phyloP scores from a whole-genome alignment of 2,888 invertebrate genomes.

The Sipunculus nudus region DNA sequence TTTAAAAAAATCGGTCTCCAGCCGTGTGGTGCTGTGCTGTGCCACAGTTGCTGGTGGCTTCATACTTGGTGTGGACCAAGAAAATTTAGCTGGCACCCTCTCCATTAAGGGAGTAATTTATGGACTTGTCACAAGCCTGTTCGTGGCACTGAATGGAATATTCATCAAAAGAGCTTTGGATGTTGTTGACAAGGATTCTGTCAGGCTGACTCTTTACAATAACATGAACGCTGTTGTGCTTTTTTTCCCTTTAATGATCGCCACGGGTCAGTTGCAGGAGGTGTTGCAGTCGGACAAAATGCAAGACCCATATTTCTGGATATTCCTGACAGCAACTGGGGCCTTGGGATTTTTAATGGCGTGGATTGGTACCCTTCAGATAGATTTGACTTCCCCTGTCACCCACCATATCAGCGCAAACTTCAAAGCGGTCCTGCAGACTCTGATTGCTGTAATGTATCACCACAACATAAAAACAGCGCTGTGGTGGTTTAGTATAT shows the following conservation, averaged over 20 bases:
- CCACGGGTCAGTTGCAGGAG: slow-evolving; percentile 53
- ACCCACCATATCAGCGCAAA: slow-evolving; percentile 65
- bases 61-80: slow-evolving; percentile 62
- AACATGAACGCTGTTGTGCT: slow-evolving; percentile 57
- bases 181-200: slow-evolving; percentile 49
- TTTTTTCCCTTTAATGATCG: slow-evolving; percentile 55
- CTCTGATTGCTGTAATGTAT: slow-evolving; percentile 60
- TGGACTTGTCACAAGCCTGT: slow-evolving; percentile 60
- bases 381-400: slow-evolving; percentile 63
- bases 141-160: slow-evolving; percentile 62
- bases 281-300: slow-evolving; percentile 43
- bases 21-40: slow-evolving; percentile 51
- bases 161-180: slow-evolving; percentile 60
- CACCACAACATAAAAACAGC: slow-evolving; percentile 54
- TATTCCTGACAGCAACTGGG: slow-evolving; percentile 7
- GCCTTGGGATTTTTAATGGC: slow-evolving; percentile 55
- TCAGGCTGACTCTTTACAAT: slow-evolving; percentile 59
- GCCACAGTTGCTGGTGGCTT: slow-evolving; percentile 59
- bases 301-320: slow-evolving; percentile 9
- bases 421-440: slow-evolving; percentile 63
- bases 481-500: slow-evolving; percentile 63
- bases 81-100: slow-evolving; percentile 56
- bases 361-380: slow-evolving; percentile 63
- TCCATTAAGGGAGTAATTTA: slow-evolving; percentile 60
- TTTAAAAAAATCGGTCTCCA: slow-evolving; percentile 49